Percentiles rank a stretch among this genome's conserved stretches.
Conservation (phyloP, 2,797 vertebrate species). For the Adelosebastes latens region DNA sequence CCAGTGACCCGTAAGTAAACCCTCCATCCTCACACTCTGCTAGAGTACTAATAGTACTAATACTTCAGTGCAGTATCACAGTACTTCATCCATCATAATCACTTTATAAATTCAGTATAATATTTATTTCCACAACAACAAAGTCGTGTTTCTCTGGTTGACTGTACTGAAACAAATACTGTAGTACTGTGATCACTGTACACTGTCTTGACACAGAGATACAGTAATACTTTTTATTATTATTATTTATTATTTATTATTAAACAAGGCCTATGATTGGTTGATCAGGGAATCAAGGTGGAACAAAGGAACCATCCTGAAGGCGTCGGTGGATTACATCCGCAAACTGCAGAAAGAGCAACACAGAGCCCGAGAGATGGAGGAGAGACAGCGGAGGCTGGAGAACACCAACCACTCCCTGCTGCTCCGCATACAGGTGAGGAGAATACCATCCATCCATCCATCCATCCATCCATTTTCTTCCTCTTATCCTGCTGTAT, state of each 20-base stretch:
- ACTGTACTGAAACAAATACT: no score
- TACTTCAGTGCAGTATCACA: not conserved
- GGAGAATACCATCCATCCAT: not conserved
- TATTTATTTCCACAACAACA: no score
- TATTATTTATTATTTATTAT: no score
- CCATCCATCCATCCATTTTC: no score
- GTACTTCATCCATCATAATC: no score
- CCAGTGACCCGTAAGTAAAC: constrained; percentile 88
- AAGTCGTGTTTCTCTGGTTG: no score
- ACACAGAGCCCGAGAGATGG: constrained; percentile 86
- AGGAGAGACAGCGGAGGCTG: constrained; percentile 87
- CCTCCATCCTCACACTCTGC: not conserved
- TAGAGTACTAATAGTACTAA: not conserved
- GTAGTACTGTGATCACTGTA: no score
- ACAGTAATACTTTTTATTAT: no score
- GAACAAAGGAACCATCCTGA: constrained; percentile 95
- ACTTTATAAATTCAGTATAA: no score
- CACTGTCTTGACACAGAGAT: no score
- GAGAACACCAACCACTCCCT: constrained; percentile 87
- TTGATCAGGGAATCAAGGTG: constrained; percentile 87
- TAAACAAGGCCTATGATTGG: constrained; percentile 48
- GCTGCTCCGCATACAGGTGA: constrained; percentile 88
- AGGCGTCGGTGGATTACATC: constrained; percentile 94
- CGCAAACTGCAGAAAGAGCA: constrained; percentile 91
- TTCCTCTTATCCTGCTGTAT: no score